These are phyloP conservation scores for Lanius collurio DNA, from an alignment of 2,113 vertebrate genomes.

Conservation along the genomic window DNA sequence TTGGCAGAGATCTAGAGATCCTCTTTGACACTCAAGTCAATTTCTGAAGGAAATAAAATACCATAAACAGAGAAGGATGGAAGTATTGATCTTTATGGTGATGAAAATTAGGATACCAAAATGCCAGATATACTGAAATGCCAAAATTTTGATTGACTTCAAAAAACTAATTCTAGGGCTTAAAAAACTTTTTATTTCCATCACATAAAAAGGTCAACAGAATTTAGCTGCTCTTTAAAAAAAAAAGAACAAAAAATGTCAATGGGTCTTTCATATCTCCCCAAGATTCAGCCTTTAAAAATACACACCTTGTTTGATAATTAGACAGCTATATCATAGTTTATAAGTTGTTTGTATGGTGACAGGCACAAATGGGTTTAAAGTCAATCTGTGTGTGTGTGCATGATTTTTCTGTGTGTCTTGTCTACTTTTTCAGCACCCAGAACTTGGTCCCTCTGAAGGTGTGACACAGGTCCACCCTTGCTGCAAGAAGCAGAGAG, in stretches of 20 bases:
- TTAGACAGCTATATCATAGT: neutral
- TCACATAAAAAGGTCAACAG: conserved; percentile 17
- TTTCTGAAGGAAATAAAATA: conserved; percentile 14
- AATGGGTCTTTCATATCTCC: neutral
- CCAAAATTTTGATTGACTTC: conserved; percentile 30
- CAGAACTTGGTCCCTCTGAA: neutral
- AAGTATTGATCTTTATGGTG: conserved; percentile 7
- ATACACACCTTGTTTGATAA: neutral
- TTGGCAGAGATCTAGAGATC: neutral
- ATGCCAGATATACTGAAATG: conserved; percentile 14
- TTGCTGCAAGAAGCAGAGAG: neutral
- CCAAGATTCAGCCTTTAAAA: neutral
- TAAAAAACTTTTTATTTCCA: conserved; percentile 15
- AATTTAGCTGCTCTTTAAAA: neutral
- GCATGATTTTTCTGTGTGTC: neutral
- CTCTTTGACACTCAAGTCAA: neutral
- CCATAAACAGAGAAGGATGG: neutral
- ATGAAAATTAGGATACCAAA: conserved; percentile 15
- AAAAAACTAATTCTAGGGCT: neutral
- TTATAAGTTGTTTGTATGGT: neutral
- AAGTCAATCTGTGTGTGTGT: neutral
- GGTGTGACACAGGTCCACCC: accelerated
- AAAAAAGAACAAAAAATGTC: neutral
- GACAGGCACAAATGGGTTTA: neutral
- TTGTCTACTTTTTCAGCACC: neutral